Percentiles rank a stretch among this genome's conserved stretches.
Evolutionary conservation across 2,113 vertebrate genomes (phyloP).

Genomic region (Jacana jacana): DNA sequence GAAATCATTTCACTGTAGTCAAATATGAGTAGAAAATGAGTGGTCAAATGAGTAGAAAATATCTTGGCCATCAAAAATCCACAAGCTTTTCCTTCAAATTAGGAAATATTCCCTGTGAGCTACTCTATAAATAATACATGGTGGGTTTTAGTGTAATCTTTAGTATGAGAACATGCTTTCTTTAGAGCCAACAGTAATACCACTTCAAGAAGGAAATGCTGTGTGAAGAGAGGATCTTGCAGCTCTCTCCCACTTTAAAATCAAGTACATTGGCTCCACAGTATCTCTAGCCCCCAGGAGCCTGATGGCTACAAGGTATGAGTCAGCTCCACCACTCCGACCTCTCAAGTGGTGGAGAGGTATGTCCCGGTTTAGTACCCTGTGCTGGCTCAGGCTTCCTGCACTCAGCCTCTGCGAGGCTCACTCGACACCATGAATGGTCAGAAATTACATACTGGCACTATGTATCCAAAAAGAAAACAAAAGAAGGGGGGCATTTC

Average conservation of each 20-base stretch:
- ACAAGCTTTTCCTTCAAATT: slow-evolving; percentile 35
- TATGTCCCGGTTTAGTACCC: neutral
- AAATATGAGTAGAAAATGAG: slow-evolving; percentile 10
- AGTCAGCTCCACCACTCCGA: neutral
- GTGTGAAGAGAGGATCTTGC: slow-evolving; percentile 66
- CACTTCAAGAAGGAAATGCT: slow-evolving; percentile 70
- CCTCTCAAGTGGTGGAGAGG: neutral
- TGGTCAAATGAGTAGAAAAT: slow-evolving; percentile 1
- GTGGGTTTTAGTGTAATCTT: slow-evolving; percentile 61
- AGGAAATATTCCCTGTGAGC: slow-evolving; percentile 46
- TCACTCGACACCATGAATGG: neutral
- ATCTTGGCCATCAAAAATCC: neutral
- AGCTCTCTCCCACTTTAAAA: slow-evolving; percentile 71
- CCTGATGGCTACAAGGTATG: slow-evolving; percentile 19
- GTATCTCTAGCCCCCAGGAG: slow-evolving; percentile 44
- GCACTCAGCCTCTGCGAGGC: neutral
- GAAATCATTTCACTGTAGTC: neutral
- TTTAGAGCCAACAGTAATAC: slow-evolving; percentile 65
- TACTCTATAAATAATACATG: slow-evolving; percentile 66
- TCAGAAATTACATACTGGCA: neutral
- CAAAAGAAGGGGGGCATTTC: neutral
- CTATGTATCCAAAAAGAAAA: neutral
- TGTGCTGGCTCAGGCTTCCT: neutral
- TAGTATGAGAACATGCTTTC: slow-evolving; percentile 46
- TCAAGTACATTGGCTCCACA: slow-evolving; percentile 59